These are phyloP conservation scores for Penaeus vannamei DNA, from an alignment of 1,140 invertebrate species.

Conservation along the genomic window DNA sequence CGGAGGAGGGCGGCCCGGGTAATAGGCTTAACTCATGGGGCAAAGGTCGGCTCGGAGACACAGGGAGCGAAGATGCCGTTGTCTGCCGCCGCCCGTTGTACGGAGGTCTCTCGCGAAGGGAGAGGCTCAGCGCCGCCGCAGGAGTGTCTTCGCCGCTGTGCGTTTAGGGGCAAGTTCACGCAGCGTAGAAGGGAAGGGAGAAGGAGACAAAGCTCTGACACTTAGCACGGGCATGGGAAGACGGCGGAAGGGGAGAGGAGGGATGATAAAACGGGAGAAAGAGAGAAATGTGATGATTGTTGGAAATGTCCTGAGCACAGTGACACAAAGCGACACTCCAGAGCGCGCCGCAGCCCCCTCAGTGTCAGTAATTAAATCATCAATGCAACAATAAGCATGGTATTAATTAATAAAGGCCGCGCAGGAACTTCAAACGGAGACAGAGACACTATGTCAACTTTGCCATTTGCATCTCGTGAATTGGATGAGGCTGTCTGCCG, in stretches of 20 bases:
- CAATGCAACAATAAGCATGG: constrained; percentile 67
- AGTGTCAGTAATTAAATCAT: constrained; percentile 63
- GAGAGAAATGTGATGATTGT: neutral
- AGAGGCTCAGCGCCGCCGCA: no score
- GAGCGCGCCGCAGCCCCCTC: constrained; percentile 40
- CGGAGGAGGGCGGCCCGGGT: constrained; percentile 26
- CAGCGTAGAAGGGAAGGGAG: neutral
- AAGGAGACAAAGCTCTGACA: neutral
- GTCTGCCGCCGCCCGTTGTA: neutral
- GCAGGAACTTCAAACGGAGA: constrained; percentile 52
- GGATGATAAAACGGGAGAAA: neutral
- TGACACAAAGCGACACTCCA: neutral
- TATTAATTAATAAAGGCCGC: constrained; percentile 63
- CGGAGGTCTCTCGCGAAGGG: no score
- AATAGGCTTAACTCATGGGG: constrained; percentile 54
- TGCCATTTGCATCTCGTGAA: constrained; percentile 44
- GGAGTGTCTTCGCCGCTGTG: no score
- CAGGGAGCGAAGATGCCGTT: constrained; percentile 20
- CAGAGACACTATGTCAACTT: constrained; percentile 53
- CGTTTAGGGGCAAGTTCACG: neutral
- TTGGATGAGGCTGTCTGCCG: constrained; percentile 17
- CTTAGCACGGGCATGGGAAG: neutral
- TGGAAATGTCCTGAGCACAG: neutral
- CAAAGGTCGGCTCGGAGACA: constrained; percentile 37
- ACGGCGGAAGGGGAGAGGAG: neutral